Evolutionary conservation across 2,888 invertebrate genomes (phyloP).

Genomic region (Kuschelorhynchus macadamiae): DNA sequence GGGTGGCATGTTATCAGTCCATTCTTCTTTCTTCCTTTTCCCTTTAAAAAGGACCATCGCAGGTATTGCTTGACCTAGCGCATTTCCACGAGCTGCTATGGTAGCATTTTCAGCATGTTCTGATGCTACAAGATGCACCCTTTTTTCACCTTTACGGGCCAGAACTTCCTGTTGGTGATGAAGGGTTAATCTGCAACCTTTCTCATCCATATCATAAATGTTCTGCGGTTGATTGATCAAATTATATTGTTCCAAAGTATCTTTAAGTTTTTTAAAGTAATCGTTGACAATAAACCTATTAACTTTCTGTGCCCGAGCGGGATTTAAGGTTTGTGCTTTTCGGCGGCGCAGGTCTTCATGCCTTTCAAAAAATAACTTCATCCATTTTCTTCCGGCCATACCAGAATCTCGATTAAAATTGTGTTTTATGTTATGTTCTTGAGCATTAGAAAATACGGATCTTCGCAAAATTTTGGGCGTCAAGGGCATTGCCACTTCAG

Average conservation of each 20-base stretch:
- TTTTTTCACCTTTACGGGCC: conserved; percentile 15
- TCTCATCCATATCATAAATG: conserved; percentile 16
- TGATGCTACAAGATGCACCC: conserved; percentile 55
- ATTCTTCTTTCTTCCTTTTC: conserved; percentile 52
- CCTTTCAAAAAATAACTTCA: neutral
- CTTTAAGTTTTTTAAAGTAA: neutral
- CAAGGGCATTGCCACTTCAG: conserved; percentile 13
- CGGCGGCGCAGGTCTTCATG: neutral
- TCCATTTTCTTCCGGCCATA: neutral
- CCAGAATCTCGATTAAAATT: neutral
- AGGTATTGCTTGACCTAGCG: conserved; percentile 56
- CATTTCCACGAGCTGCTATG: conserved; percentile 56
- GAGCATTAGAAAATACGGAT: conserved; percentile 1
- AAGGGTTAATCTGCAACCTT: neutral
- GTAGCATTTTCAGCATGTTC: conserved; percentile 62
- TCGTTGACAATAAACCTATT: neutral
- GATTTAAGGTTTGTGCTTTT: conserved; percentile 1
- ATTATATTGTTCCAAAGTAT: neutral
- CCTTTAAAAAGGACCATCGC: conserved; percentile 59
- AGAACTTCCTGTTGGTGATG: conserved; percentile 8
- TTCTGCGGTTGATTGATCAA: conserved; percentile 1
- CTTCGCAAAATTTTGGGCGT: neutral
- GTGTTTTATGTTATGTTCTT: neutral
- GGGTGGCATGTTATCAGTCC: conserved; percentile 52
- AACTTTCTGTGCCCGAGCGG: conserved; percentile 5